Base-by-base conservation (phyloP, 2,888 invertebrate genomes). In the Watsonalla binaria region DNA sequence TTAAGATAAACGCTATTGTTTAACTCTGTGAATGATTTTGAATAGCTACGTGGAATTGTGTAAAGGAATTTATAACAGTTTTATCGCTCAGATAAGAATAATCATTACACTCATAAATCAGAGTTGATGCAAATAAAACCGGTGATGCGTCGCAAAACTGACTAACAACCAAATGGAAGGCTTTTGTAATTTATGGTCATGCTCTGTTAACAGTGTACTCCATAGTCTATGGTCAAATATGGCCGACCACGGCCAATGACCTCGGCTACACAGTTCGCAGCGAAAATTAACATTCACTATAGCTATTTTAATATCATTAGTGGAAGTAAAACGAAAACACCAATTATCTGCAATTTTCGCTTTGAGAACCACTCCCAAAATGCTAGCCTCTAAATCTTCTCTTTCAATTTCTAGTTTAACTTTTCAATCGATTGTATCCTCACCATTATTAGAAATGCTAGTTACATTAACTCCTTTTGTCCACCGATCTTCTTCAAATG, bases 191-290 rank as follows among this genome's bases (percentile, higher is more conserved):
- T 74, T 76, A 78, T 78, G 78, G 82, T 76, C 78, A 77, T 72
- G 84, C 82, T 84, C 84, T 84, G 84, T 82, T 83, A 80, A 82
- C 70, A 71, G 70, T 68, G 69, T 66, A 66, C 71, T 59, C 58
- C 62, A 71, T 78, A 76, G 75, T 77, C 80, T 82, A 82, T 82
- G 81, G 82, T 80, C 77, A 74, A 77, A 78, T 75, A 76, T 76
- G 77, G 79, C 76, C 70, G 74, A 61, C 68, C 67, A 66, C 70
- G 78, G 78, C 72, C 80, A 73, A 75, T 66, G 81, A 82, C 72
- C 83, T 71, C 71, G 52, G 49, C 47, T 57, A 62, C 63, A 59
- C 72, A 67, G 70, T 77, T 72, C 67, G 70, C 76, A 66, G 74
- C 77, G 72, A 78, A 79, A 81, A 79, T 76, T 78, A 73, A 76